These are phyloP conservation scores for Festucalex cinctus DNA, from an alignment of 2,113 vertebrate genomes.

Conservation along the genomic window DNA sequence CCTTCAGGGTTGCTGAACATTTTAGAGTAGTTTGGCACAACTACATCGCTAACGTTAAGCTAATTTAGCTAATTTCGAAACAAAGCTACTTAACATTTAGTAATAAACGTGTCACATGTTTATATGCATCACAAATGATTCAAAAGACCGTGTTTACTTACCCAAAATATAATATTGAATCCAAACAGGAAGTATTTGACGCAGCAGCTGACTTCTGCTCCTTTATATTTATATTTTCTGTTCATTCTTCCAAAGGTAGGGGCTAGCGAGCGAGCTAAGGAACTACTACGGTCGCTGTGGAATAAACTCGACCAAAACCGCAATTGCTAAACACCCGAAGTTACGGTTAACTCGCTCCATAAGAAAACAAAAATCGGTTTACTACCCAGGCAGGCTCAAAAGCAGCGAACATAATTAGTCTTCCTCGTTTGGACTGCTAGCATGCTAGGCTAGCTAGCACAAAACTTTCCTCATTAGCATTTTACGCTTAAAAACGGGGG, in stretches of 20 bases:
- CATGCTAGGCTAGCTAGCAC: slow-evolving; percentile 56
- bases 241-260: slow-evolving; percentile 66
- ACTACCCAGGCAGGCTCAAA: slow-evolving; percentile 6
- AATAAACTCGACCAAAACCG: slow-evolving; percentile 30
- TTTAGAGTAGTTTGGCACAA: neutral
- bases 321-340: slow-evolving; percentile 23
- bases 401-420: slow-evolving; percentile 15
- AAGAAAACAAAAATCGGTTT: slow-evolving; percentile 4
- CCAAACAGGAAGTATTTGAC: slow-evolving; percentile 78
- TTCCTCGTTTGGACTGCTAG: slow-evolving; percentile 16
- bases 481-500: slow-evolving; percentile 54
- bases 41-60: neutral
- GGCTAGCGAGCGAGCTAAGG: slow-evolving; percentile 51
- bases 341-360: slow-evolving; percentile 42
- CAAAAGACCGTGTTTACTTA: slow-evolving; percentile 43
- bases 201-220: slow-evolving; percentile 78
- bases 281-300: slow-evolving; percentile 27
- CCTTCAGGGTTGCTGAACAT: neutral
- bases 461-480: slow-evolving; percentile 58
- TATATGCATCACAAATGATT: fast-evolving
- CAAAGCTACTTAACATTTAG: slow-evolving; percentile 5
- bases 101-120: neutral
- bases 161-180: slow-evolving; percentile 80
- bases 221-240: slow-evolving; percentile 74
- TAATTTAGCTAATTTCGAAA: slow-evolving; percentile 2